phyloP scores from a whole-genome alignment of 35 echinoderm and acorn worm genomes.

The Eucidaris tribuloides region DNA sequence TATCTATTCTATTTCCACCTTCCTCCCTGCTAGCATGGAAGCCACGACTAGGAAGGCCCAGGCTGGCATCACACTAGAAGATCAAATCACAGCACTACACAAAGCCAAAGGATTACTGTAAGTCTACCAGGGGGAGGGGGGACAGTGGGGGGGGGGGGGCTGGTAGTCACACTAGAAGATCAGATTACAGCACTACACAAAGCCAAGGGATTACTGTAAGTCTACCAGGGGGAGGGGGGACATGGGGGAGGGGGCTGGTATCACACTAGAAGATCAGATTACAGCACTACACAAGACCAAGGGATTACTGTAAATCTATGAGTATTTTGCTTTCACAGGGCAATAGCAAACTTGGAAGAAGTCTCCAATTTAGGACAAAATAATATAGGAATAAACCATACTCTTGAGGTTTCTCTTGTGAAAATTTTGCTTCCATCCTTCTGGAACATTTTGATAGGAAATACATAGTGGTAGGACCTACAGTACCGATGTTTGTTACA shows the following conservation, averaged over 20 bases:
- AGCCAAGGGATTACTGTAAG: constrained; percentile 84
- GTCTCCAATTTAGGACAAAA: no score
- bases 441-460: no score
- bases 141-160: no score
- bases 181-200: constrained; percentile 88
- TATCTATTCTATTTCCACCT: neutral
- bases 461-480: no score
- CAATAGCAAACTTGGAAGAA: no score
- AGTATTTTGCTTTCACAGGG: no score
- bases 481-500: no score
- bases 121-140: constrained; percentile 25
- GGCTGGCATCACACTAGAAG: constrained; percentile 85
- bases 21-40: constrained; percentile 94
- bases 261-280: constrained; percentile 84
- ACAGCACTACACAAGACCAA: constrained; percentile 77
- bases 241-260: no score
- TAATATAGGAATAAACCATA: no score
- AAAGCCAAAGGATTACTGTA: constrained; percentile 93
- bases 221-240: neutral
- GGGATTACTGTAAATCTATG: constrained; percentile 84
- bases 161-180: constrained; percentile 75
- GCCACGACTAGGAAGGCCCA: constrained; percentile 92
- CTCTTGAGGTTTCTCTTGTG: no score
- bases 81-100: constrained; percentile 91
- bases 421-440: no score